Percentiles rank a stretch among this genome's conserved stretches.
These are phyloP conservation scores for Drosophila tsacasi DNA, from an alignment of 1,140 invertebrate species.

Conservation along the genomic window DNA sequence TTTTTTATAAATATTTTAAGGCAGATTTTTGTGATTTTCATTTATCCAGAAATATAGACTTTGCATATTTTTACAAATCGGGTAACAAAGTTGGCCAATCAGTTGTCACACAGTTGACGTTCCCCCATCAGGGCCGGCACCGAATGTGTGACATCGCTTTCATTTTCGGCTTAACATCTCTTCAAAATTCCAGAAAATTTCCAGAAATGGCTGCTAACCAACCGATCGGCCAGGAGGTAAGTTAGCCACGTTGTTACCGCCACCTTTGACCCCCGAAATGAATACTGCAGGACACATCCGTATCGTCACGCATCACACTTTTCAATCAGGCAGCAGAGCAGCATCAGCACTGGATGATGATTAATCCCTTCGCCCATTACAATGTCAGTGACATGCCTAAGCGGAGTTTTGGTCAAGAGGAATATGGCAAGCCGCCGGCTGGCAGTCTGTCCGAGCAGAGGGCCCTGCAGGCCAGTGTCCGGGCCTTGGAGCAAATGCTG, in stretches of 20 bases:
- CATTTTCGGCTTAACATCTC: constrained; percentile 4
- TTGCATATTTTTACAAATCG: neutral
- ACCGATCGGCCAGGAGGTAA: neutral
- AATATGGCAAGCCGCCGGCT: constrained; percentile 51
- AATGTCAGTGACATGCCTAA: constrained; percentile 63
- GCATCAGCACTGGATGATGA: constrained; percentile 60
- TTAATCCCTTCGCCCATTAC: constrained; percentile 65
- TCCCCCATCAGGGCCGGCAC: neutral
- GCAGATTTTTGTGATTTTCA: fast-evolving
- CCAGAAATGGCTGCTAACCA: constrained; percentile 22
- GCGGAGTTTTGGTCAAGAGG: constrained; percentile 26
- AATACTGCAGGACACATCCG: constrained; percentile 37
- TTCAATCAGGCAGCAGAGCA: constrained; percentile 63
- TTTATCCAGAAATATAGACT: neutral
- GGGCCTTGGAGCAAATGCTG: constrained; percentile 61
- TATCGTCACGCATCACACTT: constrained; percentile 55
- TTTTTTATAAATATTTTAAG: neutral
- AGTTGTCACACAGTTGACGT: neutral
- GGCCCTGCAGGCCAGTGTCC: constrained; percentile 40
- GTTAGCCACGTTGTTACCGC: neutral
- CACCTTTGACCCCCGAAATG: neutral
- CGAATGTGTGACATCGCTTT: neutral
- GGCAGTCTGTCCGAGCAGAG: constrained; percentile 62
- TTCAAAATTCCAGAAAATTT: constrained; percentile 6
- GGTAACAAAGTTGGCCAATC: neutral